phyloP scores from a whole-genome alignment of 2,797 vertebrate genomes.

The Ptychobarbus kaznakovi region DNA sequence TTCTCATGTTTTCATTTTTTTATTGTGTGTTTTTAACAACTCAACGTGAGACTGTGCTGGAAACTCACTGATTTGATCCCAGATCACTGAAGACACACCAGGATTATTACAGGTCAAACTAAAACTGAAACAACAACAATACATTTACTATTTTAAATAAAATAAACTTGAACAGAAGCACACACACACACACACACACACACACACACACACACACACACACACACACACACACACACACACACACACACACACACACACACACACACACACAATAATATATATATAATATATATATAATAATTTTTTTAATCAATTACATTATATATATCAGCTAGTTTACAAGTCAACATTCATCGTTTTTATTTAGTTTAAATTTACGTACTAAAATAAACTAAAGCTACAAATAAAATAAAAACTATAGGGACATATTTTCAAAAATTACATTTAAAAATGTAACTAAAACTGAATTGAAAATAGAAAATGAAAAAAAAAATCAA shows the following conservation, averaged over 20 bases:
- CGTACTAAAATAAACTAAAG: not conserved
- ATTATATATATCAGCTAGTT: too few relatives aligned
- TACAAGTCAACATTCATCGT: too few relatives aligned
- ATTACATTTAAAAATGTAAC: not conserved
- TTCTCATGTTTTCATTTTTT: conserved; percentile 40
- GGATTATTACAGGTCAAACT: not conserved
- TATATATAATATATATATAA: too few relatives aligned
- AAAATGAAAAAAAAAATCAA: not conserved
- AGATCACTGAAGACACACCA: not conserved
- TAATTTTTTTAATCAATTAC: too few relatives aligned
- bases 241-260: too few relatives aligned
- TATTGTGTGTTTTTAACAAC: conserved; percentile 31
- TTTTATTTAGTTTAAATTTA: not conserved
- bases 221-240: too few relatives aligned
- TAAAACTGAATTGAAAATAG: not conserved
- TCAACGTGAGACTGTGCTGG: not conserved
- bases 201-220: too few relatives aligned
- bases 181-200: not conserved
- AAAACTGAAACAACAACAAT: not conserved
- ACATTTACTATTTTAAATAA: not conserved
- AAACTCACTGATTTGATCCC: not conserved
- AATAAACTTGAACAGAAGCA: not conserved
- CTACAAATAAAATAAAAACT: not conserved
- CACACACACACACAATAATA: too few relatives aligned
- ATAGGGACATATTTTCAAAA: too few relatives aligned